Percentiles rank a stretch among this genome's conserved stretches.
Conservation (phyloP, 2,113 vertebrate genomes). For the Hippocampus comes region DNA sequence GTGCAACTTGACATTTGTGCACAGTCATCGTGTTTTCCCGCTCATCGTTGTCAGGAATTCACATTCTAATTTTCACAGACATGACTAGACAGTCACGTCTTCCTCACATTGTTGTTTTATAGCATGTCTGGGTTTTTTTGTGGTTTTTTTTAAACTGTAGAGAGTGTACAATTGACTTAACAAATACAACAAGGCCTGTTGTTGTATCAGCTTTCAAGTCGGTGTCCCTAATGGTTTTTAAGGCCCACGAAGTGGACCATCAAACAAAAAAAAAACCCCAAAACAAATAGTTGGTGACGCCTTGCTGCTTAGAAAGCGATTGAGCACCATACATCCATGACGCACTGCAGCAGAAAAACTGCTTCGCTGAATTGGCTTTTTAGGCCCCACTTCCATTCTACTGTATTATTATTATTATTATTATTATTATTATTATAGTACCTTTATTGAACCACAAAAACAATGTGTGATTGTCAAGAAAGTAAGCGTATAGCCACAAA, state of each 20-base stretch:
- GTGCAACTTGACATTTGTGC: constrained; percentile 42
- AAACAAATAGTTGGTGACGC: neutral
- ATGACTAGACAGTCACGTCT: neutral
- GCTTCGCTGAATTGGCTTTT: too few relatives aligned
- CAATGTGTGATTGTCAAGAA: too few relatives aligned
- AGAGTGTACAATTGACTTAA: neutral
- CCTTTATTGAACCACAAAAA: too few relatives aligned
- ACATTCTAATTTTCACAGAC: constrained; percentile 11
- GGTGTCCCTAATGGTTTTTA: neutral
- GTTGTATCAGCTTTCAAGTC: neutral
- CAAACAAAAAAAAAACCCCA: too few relatives aligned
- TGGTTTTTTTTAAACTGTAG: neutral
- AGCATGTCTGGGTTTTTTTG: neutral
- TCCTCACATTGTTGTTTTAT: neutral
- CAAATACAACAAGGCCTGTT: neutral
- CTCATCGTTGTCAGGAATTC: constrained; percentile 24
- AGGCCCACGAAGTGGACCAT: neutral
- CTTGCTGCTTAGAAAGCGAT: neutral
- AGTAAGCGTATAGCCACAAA: too few relatives aligned
- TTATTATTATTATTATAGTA: too few relatives aligned
- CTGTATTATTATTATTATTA: too few relatives aligned
- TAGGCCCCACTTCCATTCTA: too few relatives aligned
- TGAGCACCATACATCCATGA: neutral
- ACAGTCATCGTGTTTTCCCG: constrained; percentile 36
- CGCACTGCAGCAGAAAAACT: neutral